These are phyloP conservation scores for Prunella strophiata DNA, from an alignment of 2,797 vertebrate species.

Conservation along the genomic window DNA sequence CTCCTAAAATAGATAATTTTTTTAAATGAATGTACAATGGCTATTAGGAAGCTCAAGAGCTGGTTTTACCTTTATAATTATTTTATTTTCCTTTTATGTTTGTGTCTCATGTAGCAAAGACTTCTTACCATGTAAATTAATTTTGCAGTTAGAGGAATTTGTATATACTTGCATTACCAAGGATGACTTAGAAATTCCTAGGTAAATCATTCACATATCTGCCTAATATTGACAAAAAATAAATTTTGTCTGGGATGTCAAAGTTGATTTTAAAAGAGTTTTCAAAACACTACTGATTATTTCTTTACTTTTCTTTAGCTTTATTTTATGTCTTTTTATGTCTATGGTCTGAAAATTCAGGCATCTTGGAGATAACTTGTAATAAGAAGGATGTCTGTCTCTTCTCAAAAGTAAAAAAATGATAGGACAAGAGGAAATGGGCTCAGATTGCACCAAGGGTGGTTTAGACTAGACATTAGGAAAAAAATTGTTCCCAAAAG, in stretches of 20 bases:
- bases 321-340: not conserved
- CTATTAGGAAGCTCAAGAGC: not conserved
- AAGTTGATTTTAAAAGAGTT: not conserved
- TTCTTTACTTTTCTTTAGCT: not conserved
- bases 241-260: not conserved
- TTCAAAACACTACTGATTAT: not conserved
- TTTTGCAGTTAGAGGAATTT: not conserved
- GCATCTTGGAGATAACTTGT: not conserved
- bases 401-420: not conserved
- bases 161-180: not conserved
- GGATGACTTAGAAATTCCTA: not conserved
- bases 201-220: not conserved
- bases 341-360: not conserved
- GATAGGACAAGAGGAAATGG: not conserved
- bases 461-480: not conserved
- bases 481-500: not conserved
- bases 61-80: not conserved
- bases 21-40: not conserved
- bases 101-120: not conserved
- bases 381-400: not conserved
- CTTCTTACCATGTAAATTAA: not conserved
- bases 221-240: not conserved
- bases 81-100: not conserved
- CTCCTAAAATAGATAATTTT: not conserved
- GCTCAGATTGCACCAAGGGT: not conserved